Percentiles rank a stretch among this genome's conserved stretches.
phyloP scores from a whole-genome alignment of 2,113 vertebrate genomes.

The Motacilla alba region DNA sequence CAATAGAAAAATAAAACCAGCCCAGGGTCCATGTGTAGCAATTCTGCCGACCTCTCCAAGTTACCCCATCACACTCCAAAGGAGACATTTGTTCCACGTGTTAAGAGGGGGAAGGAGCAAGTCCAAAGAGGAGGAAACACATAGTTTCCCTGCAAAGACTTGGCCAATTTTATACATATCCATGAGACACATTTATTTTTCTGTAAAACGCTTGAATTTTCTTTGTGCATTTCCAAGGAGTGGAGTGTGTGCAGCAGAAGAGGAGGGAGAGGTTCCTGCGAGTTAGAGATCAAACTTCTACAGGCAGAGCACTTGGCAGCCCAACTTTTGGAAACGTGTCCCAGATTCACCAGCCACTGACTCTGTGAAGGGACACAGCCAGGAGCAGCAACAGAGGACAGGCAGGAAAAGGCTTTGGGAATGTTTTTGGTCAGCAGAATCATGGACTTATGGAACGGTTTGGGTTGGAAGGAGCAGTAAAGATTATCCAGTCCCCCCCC shows the following conservation, averaged over 20 bases:
- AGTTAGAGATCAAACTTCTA: not conserved
- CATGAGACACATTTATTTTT: not conserved
- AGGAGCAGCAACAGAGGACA: not conserved
- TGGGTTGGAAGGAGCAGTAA: not conserved
- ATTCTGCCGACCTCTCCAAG: constrained; percentile 56
- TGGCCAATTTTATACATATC: constrained; percentile 16
- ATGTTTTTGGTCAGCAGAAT: not conserved
- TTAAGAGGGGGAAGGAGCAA: constrained; percentile 51
- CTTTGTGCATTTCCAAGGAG: not conserved
- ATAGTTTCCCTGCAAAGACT: not conserved
- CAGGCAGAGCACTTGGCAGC: not conserved
- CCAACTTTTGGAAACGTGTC: not conserved
- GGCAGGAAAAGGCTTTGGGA: not conserved
- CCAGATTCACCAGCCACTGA: not conserved
- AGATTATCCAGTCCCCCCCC: rapidly evolving
- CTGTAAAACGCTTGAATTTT: not conserved
- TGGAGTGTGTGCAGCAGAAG: not conserved
- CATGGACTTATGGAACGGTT: not conserved
- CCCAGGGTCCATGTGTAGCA: constrained; percentile 44
- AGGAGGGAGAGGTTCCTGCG: not conserved
- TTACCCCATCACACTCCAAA: constrained; percentile 64
- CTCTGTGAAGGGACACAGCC: not conserved
- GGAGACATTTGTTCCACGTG: constrained; percentile 69
- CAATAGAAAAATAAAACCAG: constrained; percentile 77
- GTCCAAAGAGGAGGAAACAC: constrained; percentile 36